Evolutionary conservation across 1,140 invertebrate species (phyloP).

Genomic region (Galleria mellonella): DNA sequence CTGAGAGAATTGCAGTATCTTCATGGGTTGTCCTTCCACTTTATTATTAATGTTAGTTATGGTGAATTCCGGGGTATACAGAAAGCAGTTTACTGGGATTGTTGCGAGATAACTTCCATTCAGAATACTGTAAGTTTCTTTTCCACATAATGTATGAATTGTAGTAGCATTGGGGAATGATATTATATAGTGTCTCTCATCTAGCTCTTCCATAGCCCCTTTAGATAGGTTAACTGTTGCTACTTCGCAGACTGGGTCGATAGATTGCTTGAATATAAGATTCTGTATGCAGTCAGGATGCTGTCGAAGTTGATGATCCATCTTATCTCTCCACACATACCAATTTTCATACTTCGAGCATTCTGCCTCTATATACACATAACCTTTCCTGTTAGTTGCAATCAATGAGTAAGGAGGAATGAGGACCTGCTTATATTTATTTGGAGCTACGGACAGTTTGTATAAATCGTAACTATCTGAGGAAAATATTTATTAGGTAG

Average conservation of each 20-base stretch:
- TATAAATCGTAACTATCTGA: no score
- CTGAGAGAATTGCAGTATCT: conserved; percentile 7
- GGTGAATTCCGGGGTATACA: conserved; percentile 4
- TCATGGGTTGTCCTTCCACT: conserved; percentile 9
- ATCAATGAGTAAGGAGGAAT: background rate
- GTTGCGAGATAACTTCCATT: conserved; percentile 7
- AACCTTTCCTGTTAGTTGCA: conserved; percentile 1
- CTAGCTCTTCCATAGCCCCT: conserved; percentile 7
- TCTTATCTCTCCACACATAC: background rate
- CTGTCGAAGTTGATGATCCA: background rate
- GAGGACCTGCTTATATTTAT: conserved; percentile 5
- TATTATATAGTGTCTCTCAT: conserved; percentile 9
- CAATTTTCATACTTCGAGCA: conserved; percentile 5
- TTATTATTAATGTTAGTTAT: conserved; percentile 9
- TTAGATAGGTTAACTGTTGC: background rate
- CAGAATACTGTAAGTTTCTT: conserved; percentile 4
- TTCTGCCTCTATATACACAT: conserved; percentile 9
- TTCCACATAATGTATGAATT: conserved; percentile 7
- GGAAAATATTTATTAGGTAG: no score
- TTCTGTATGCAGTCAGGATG: conserved; percentile 7
- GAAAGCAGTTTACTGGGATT: background rate
- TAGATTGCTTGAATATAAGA: conserved; percentile 1
- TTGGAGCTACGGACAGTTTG: conserved; percentile 5
- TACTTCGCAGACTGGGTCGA: background rate
- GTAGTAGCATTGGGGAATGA: conserved; percentile 11